Conservation (phyloP, 1,140 invertebrate species). For the Eufriesea mexicana region DNA sequence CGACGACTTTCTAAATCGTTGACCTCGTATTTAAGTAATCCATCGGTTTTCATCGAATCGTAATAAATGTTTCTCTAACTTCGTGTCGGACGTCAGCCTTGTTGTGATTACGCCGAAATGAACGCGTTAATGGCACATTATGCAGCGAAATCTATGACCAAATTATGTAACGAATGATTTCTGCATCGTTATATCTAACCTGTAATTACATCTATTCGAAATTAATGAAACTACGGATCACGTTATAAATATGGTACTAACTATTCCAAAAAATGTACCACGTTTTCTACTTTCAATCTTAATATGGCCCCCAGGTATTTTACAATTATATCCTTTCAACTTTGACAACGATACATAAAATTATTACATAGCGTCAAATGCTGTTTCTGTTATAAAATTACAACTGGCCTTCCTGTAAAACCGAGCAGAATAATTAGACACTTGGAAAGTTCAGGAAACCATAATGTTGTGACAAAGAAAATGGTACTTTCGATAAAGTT, state of each 20-base stretch:
- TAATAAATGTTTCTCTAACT: background rate
- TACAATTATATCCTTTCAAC: too few relatives aligned
- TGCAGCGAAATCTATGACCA: background rate
- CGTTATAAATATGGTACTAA: background rate
- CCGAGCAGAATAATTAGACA: too few relatives aligned
- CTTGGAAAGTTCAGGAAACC: too few relatives aligned
- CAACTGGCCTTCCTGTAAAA: too few relatives aligned
- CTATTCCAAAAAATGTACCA: too few relatives aligned
- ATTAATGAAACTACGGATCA: background rate
- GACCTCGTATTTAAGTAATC: constrained; percentile 16
- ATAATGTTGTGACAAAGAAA: too few relatives aligned
- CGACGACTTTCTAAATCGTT: constrained; percentile 25
- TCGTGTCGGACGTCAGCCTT: background rate
- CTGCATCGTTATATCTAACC: background rate
- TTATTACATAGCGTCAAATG: too few relatives aligned
- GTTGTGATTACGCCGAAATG: background rate
- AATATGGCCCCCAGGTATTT: too few relatives aligned
- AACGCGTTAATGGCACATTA: background rate
- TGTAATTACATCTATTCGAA: background rate
- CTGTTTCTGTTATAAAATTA: too few relatives aligned
- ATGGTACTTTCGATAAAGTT: background rate
- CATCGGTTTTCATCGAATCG: constrained; percentile 22
- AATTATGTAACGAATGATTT: background rate
- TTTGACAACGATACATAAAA: too few relatives aligned
- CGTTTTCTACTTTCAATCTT: too few relatives aligned